Evolutionary conservation across 2,888 invertebrate genomes (phyloP).

Genomic region (Ennomos erosarius): DNA sequence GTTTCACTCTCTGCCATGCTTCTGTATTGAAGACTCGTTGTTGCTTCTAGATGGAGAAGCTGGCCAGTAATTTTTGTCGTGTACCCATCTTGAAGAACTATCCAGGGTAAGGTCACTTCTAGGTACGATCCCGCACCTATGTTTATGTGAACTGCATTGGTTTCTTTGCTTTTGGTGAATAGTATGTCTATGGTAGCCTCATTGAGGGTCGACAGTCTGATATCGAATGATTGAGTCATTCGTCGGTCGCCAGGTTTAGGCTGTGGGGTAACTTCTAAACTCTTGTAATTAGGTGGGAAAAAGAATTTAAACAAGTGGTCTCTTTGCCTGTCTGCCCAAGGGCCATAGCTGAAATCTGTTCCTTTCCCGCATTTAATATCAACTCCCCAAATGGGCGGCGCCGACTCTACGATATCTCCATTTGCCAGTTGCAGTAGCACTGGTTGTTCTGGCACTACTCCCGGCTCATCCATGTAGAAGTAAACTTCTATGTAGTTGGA

Average conservation of each 20-base stretch:
- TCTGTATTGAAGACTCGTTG: slow-evolving; percentile 97
- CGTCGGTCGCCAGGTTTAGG: slow-evolving; percentile 95
- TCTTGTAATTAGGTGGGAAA: slow-evolving; percentile 95
- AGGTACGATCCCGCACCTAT: slow-evolving; percentile 98
- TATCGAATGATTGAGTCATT: slow-evolving; percentile 96
- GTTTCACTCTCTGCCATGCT: slow-evolving; percentile 98
- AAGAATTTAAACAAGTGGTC: slow-evolving; percentile 98
- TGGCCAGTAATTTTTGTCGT: slow-evolving; percentile 97
- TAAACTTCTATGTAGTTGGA: slow-evolving; percentile 97
- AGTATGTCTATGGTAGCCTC: slow-evolving; percentile 98
- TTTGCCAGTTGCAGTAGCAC: slow-evolving; percentile 95
- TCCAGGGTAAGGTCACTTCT: slow-evolving; percentile 98
- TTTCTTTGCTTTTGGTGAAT: slow-evolving; percentile 97
- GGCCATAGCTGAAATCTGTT: slow-evolving; percentile 98
- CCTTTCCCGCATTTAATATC: slow-evolving; percentile 98
- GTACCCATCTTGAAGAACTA: slow-evolving; percentile 94
- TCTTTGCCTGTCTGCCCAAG: slow-evolving; percentile 99
- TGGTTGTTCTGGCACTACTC: slow-evolving; percentile 95
- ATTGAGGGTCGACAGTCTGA: slow-evolving; percentile 94
- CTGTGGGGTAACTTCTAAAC: slow-evolving; percentile 91
- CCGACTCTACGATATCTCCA: slow-evolving; percentile 96
- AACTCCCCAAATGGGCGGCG: slow-evolving; percentile 97
- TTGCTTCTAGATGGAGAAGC: slow-evolving; percentile 96
- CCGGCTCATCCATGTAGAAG: slow-evolving; percentile 99
- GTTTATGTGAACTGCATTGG: slow-evolving; percentile 98